A percentile compares a stretch with the other conserved stretches of the same genome.
Conservation (phyloP, 2,113 vertebrate species). For the Hippocampus comes region DNA sequence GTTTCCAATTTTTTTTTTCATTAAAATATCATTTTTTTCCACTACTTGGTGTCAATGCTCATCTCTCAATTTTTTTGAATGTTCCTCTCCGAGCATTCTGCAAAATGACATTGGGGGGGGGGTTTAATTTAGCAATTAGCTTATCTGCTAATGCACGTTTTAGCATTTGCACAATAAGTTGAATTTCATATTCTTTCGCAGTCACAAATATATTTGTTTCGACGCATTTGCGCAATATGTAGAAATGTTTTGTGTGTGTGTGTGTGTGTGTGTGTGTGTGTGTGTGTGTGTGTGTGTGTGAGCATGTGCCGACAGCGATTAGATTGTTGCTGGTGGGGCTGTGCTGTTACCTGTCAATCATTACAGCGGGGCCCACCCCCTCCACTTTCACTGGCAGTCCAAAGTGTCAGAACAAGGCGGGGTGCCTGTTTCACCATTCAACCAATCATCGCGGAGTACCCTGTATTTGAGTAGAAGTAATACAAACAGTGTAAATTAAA, state of each 20-base stretch:
- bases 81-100: no score
- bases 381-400: background rate
- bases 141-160: no score
- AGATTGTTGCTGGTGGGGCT: background rate
- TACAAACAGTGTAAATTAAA: background rate
- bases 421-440: background rate
- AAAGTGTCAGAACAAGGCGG: background rate
- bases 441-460: background rate
- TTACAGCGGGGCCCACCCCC: background rate
- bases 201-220: background rate
- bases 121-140: no score
- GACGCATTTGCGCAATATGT: background rate
- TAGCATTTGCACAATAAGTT: no score
- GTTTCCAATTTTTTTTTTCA: background rate
- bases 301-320: no score
- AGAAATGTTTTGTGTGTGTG: background rate
- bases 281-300: no score
- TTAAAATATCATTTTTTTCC: no score
- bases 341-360: background rate
- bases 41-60: no score
- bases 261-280: no score
- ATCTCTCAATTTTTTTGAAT: background rate
- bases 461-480: background rate
- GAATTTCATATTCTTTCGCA: no score
- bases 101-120: no score